These are phyloP conservation scores for Oceanodroma tethys DNA, from an alignment of 2,113 vertebrate genomes.

Conservation along the genomic window DNA sequence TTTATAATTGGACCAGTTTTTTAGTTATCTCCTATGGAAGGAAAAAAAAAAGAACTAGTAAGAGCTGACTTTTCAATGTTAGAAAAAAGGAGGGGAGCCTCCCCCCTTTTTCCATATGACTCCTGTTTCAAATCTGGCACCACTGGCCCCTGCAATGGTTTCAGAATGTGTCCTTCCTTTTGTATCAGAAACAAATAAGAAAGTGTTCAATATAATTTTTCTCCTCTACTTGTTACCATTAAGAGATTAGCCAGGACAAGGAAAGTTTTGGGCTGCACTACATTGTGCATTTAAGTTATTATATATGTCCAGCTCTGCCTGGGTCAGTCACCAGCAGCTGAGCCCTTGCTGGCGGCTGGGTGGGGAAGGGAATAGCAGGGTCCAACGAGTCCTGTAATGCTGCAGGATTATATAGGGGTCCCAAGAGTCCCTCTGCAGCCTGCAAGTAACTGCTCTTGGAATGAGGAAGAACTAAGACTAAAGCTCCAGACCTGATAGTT, in stretches of 20 bases:
- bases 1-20: background rate
- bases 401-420: background rate
- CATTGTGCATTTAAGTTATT: background rate
- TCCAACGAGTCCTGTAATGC: background rate
- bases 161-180: background rate
- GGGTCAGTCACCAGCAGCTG: background rate
- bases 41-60: background rate
- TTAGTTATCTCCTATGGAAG: background rate
- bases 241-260: background rate
- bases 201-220: background rate
- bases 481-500: background rate
- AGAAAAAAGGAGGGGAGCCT: background rate
- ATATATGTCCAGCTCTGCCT: background rate
- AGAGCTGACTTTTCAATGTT: background rate
- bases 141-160: background rate
- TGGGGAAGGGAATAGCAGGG: background rate
- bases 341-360: background rate
- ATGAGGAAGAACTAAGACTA: background rate
- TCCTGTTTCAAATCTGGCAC: background rate
- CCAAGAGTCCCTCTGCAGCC: background rate
- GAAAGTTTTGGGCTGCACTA: background rate
- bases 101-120: background rate
- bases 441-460: slow-evolving; percentile 7
- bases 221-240: background rate
- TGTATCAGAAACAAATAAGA: background rate